Percentiles rank a stretch among this genome's conserved stretches.
Evolutionary conservation across 2,888 invertebrate genomes (phyloP).

Genomic region (Agrotis segetum): DNA sequence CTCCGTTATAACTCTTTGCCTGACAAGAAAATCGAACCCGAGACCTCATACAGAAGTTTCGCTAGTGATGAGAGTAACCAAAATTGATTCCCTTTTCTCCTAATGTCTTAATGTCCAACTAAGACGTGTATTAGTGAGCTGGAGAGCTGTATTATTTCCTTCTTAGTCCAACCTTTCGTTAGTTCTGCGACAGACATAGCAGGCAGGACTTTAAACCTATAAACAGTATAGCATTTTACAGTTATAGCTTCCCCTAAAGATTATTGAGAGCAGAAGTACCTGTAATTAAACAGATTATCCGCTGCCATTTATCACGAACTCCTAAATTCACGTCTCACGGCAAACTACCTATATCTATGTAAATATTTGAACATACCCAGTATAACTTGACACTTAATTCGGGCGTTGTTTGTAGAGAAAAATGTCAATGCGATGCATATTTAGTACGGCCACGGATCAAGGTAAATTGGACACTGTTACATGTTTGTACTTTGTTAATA

Average conservation of each 20-base stretch:
- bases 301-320: slow-evolving; percentile 14
- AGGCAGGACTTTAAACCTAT: too few species aligned
- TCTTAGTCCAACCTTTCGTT: too few species aligned
- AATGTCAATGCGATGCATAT: not conserved
- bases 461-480: slow-evolving; percentile 4
- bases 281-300: slow-evolving; percentile 33
- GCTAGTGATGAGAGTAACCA: too few species aligned
- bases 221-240: too few species aligned
- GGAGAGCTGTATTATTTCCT: too few species aligned
- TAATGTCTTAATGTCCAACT: too few species aligned
- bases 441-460: slow-evolving; percentile 12
- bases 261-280: slow-evolving; percentile 13
- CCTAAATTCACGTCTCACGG: slow-evolving; percentile 31
- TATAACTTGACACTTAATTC: slow-evolving; percentile 9
- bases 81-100: too few species aligned
- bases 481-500: slow-evolving; percentile 28
- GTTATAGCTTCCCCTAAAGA: not conserved
- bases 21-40: too few species aligned
- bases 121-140: too few species aligned
- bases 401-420: not conserved
- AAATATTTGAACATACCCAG: slow-evolving; percentile 20
- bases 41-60: too few species aligned
- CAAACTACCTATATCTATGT: slow-evolving; percentile 34
- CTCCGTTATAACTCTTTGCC: too few species aligned
- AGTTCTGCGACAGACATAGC: too few species aligned